Evolutionary conservation across 2,797 vertebrate genomes (phyloP), one percentile per base, ranked within the genome.

Genomic region (Cossypha dichroa): DNA sequence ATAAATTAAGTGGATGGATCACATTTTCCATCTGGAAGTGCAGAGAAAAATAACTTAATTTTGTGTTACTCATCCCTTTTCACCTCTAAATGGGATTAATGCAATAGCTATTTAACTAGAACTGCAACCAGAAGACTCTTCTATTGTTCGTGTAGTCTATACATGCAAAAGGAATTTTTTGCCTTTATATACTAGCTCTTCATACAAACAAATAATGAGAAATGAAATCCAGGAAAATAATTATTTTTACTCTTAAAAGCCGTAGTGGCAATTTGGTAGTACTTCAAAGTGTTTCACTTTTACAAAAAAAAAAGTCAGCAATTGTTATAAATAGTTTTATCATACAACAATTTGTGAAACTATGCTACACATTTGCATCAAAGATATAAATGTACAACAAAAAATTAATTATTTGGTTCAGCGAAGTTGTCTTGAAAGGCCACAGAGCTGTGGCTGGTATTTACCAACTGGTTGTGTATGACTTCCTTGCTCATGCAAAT

Each of bases 61-160:
- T 81, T 81, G 28, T 72, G 8, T 75, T 75, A 49, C 20, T 85
- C 1, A 2, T 77, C 21, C 10, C 9, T 67, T 41, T 60, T 92
- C 46, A 64, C 28, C 17, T 15, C 49, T 72, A 60, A 72, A 60
- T 28, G 15, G 38, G 38, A 10, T 62, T 66, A 31, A 38, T 85
- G 13, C 18, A 54, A n/a, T 31, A 22, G 46, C 17, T 72, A 9
- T 43, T 83, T 78, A 73, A 28, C 41, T 84, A 54, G 49, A 87
- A 41, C 29, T 63, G 16, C 25, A 46, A 11, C 4, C 13, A 48
- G 36, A 66, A 70, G 15, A 45, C 20, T 81, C 18, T 45, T 31
- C 25, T 67, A 9, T 46, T 66, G 9, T n/a, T 9, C 0, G 0
- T 34, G 6, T 36, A 38, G 16, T 66, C 21, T 67, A 1, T 43